Evolutionary conservation across 2,113 vertebrate genomes (phyloP), one percentile per base, ranked within the genome.

Genomic region (Brachirus orientalis): DNA sequence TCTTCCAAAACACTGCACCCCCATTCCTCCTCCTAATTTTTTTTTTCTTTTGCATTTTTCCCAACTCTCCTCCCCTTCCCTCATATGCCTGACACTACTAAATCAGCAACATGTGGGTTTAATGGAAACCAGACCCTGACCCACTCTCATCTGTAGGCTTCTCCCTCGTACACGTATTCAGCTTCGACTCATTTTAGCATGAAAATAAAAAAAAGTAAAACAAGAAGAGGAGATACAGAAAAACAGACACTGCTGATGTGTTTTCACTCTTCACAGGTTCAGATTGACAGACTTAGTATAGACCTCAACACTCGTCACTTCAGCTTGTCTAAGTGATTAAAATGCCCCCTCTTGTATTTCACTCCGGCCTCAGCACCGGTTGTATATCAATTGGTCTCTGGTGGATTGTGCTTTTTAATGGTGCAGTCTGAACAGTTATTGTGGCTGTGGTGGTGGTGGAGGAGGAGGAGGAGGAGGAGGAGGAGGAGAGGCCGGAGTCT

Each of bases 71-170:
- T 51, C 44, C 12, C 0, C 65, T 17, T 38, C 47, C 63, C 60
- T 40, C 63, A 58, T 72, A 17, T 43, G 82, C 68, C 63, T 73
- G 69, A 52, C 77, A 74, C 58, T 22, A 84, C 69, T 75, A 91
- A 93, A 92, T 90, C 86, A 88, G 85, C 84, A 86, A 71, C 91
- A 91, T 91, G 89, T 91, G 91, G 85, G 19, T 52, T 78, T 85
- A 89, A 91, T 90, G 80, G 73, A 86, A 90, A 88, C 86, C 92
- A 92, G 88, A 86, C 63, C 74, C 56, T 51, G 50, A 53, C 66
- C 81, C 69, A 45, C 62, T 83, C 72, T 28, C 33, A 71, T 60
- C 80, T 77, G 47, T 56, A 70, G 73, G 19, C 65, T 72, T 76
- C 69, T 80, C 41, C 51, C 43, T 54, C 41, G 1, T n/a, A 62